Evolutionary conservation across 2,888 invertebrate genomes (phyloP).

Genomic region (Drosophila barbarae): DNA sequence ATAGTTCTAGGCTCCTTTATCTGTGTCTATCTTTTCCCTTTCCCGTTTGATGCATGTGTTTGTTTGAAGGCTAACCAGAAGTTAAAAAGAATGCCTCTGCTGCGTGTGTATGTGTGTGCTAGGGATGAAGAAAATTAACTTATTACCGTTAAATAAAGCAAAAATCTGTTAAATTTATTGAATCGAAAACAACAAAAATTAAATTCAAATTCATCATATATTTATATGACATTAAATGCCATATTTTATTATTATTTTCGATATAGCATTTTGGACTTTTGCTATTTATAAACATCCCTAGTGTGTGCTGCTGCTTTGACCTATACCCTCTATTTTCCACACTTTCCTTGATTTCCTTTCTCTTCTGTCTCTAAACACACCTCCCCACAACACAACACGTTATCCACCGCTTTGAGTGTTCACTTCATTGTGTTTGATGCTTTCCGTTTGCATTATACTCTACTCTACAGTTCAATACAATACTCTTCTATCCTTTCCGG

Average conservation of each 20-base stretch:
- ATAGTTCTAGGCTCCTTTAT: constrained; percentile 28
- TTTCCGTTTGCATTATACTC: constrained; percentile 58
- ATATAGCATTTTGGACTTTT: background rate
- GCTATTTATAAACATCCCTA: background rate
- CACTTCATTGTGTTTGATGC: constrained; percentile 66
- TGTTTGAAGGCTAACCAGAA: constrained; percentile 19
- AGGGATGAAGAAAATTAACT: background rate
- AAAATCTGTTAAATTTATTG: background rate
- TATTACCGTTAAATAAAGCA: background rate
- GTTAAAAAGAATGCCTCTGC: constrained; percentile 36
- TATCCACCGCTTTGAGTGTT: constrained; percentile 64
- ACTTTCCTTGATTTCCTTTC: constrained; percentile 10
- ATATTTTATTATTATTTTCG: background rate
- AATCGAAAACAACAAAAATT: background rate
- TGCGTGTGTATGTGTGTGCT: constrained; percentile 5
- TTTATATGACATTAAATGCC: no score
- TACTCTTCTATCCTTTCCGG: constrained; percentile 44
- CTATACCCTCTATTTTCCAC: constrained; percentile 4
- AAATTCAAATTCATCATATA: no score
- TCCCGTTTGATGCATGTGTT: constrained; percentile 47
- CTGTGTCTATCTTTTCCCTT: constrained; percentile 21
- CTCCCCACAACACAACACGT: constrained; percentile 12
- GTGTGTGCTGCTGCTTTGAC: constrained; percentile 31
- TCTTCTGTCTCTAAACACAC: constrained; percentile 6
- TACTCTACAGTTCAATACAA: constrained; percentile 25